A percentile compares a stretch with the other conserved stretches of the same genome.
Conservation (phyloP, 2,113 vertebrate species). For the Phrynocephalus versicolor region DNA sequence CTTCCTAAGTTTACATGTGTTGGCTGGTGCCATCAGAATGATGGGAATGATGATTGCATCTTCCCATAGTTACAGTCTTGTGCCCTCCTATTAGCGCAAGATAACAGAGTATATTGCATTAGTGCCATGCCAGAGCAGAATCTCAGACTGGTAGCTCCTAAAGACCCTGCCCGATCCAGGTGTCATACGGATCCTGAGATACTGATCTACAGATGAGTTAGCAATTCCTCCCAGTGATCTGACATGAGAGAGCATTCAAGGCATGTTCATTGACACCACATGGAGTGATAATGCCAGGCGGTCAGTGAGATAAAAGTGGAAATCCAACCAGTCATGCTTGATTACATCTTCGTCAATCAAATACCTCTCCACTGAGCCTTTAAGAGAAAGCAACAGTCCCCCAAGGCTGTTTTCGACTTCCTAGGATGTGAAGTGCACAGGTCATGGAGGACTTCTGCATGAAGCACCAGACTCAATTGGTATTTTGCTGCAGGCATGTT, state of each 20-base stretch:
- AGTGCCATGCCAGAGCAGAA: not conserved
- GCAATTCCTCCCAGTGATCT: constrained; percentile 1
- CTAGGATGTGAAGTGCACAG: not conserved
- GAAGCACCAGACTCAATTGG: constrained; percentile 1
- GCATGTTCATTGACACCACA: not conserved
- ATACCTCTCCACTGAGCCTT: constrained; percentile 26
- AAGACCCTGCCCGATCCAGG: not conserved
- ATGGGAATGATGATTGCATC: not conserved
- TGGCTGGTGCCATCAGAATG: not conserved
- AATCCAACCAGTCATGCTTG: not conserved
- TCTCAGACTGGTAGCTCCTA: not conserved
- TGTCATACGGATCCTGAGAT: not conserved
- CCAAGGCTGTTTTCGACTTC: constrained; percentile 17
- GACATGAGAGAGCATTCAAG: constrained; percentile 6
- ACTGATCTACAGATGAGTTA: not conserved
- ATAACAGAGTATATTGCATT: not conserved
- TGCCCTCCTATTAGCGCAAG: too few relatives aligned
- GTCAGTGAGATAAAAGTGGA: constrained; percentile 45
- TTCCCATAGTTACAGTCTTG: not conserved
- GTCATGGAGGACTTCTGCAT: not conserved
- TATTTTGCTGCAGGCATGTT: not conserved
- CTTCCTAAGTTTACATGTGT: not conserved
- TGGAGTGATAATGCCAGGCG: constrained; percentile 19
- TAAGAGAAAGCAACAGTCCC: constrained; percentile 17
- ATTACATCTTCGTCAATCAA: constrained; percentile 11